Evolutionary conservation across 2,113 vertebrate species (phyloP), one percentile per base, ranked within the genome.

Genomic region (Aepyceros melampus): DNA sequence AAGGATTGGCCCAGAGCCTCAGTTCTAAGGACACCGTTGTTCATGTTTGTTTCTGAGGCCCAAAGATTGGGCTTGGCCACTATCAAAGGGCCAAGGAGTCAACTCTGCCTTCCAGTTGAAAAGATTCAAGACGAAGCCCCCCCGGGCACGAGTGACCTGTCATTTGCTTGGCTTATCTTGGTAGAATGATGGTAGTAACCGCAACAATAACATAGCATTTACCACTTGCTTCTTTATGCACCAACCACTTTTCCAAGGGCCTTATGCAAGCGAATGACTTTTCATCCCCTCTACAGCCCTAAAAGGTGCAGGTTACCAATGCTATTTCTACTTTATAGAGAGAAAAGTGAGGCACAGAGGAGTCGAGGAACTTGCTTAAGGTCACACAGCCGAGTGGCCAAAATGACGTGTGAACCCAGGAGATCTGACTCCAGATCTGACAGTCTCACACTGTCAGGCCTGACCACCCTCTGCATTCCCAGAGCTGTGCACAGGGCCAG

Each of bases 321-420:
- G 71, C 40, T 25, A 45, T 82, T 83, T 93, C 82, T 16, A 58
- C 40, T 89, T 47, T 53, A 45, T 2, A 67, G 82, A 58, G 2
- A 53, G 49, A 74, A 85, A 93, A 56, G 31, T 3, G 60, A 87
- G 74, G 56, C 33, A 8, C 25, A 43, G 25, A 71, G 45, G 36
- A 51, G 51, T 14, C 1, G 13, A 96, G 62, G 36, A 7, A 53
- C 55, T 87, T 82, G 91, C 67, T 71, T n/a, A 86, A 89, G 76
- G 84, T 94, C 97, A 91, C 76, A 62, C 55, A 83, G 92, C 56
- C 27, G 93, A 94, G 84, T 17, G 60, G 85, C 64, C 79, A 81
- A 12, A 33, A 36, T 97, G 95, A 92, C 51, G 78, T 33, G 9
- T 89, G 83, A 92, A 93, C 58, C 64, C 55, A 76, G 74, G 62